Conservation (phyloP, 2,797 vertebrate species). For the Otus scops region DNA sequence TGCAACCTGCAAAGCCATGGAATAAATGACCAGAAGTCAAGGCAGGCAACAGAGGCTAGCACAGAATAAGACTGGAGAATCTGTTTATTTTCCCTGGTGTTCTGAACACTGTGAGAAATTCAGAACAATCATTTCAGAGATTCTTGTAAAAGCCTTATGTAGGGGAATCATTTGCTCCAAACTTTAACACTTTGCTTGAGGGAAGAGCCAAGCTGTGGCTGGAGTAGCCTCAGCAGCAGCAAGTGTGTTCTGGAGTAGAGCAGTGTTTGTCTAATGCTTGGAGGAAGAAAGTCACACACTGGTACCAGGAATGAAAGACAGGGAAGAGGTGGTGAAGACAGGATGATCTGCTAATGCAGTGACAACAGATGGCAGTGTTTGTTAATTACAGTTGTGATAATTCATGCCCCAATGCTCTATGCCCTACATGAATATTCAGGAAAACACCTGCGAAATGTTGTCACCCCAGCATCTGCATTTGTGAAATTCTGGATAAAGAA, state of each 20-base stretch:
- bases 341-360: not conserved
- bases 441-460: not conserved
- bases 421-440: not conserved
- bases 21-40: not conserved
- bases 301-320: not conserved
- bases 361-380: conserved; percentile 7
- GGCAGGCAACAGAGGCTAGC: not conserved
- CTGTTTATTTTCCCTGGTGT: not conserved
- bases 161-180: not conserved
- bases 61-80: not conserved
- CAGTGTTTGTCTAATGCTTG: not conserved
- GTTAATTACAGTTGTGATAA: not conserved
- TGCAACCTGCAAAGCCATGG: not conserved
- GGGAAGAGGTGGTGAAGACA: not conserved
- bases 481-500: not conserved
- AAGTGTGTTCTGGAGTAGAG: not conserved
- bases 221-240: not conserved
- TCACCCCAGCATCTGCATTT: not conserved
- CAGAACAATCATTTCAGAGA: not conserved
- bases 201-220: not conserved
- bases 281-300: not conserved
- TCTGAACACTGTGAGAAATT: not conserved
- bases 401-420: not conserved
- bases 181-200: not conserved
- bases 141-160: not conserved